These are phyloP conservation scores for Coecobrya sp. DNA, from an alignment of 2,888 invertebrate species.

Conservation along the genomic window DNA sequence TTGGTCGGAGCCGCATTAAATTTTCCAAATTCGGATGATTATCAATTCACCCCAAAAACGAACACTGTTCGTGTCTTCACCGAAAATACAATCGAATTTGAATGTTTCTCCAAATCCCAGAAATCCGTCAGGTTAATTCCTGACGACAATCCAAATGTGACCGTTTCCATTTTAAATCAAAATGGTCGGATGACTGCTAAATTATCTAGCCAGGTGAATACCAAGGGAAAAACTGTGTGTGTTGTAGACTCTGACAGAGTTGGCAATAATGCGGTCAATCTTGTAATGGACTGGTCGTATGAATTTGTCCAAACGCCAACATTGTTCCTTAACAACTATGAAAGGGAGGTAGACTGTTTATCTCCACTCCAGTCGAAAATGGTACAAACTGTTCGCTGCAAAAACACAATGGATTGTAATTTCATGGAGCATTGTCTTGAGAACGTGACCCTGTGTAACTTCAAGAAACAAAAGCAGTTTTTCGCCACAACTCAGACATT, in stretches of 20 bases:
- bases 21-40: not conserved
- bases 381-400: constrained; percentile 69
- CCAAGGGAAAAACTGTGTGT: no score
- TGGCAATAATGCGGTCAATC: no score
- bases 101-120: constrained; percentile 39
- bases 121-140: not conserved
- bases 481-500: not conserved
- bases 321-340: constrained; percentile 64
- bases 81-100: constrained; percentile 3
- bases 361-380: constrained; percentile 7
- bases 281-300: constrained; percentile 47
- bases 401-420: constrained; percentile 59
- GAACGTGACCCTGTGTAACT: constrained; percentile 54
- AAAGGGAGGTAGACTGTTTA: constrained; percentile 66
- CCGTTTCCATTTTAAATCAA: no score
- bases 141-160: not conserved
- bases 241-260: no score
- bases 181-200: no score
- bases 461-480: constrained; percentile 76
- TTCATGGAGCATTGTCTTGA: constrained; percentile 61
- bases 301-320: constrained; percentile 45
- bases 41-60: not conserved
- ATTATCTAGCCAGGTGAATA: no score
- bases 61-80: not conserved
- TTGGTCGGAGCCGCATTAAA: no score